Evolutionary conservation across 2,113 vertebrate species (phyloP).

Genomic region (Rostratula benghalensis): DNA sequence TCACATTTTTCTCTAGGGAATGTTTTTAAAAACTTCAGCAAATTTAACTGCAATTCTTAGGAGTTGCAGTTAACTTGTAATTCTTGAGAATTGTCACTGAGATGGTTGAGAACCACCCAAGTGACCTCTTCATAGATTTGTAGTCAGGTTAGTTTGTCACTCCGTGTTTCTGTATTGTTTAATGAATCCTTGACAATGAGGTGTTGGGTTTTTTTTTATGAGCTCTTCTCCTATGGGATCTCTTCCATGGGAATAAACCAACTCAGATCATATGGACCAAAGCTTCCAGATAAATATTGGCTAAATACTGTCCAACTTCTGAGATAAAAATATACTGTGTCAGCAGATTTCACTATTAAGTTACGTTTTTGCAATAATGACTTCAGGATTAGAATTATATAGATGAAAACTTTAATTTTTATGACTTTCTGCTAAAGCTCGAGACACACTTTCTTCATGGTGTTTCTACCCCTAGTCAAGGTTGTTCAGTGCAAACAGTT

Average conservation of each 20-base stretch:
- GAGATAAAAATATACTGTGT: not conserved
- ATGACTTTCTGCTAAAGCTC: not conserved
- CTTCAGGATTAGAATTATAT: not conserved
- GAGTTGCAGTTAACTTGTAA: no score
- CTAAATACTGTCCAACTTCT: not conserved
- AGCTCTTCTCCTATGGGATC: not conserved
- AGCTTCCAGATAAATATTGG: not conserved
- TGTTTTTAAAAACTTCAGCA: not conserved
- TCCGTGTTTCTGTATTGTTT: not conserved
- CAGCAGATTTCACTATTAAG: not conserved
- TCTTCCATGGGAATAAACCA: not conserved
- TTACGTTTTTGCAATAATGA: not conserved
- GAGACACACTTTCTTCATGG: not conserved
- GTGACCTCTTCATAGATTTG: not conserved
- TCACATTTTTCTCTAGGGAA: not conserved
- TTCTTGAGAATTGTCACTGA: no score
- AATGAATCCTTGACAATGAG: not conserved
- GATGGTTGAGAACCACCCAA: accelerated
- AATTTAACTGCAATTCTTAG: not conserved
- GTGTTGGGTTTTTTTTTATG: not conserved
- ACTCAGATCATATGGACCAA: not conserved
- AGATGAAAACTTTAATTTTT: not conserved
- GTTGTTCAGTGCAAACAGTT: not conserved
- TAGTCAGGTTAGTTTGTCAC: not conserved
- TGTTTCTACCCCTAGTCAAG: not conserved